Evolutionary conservation across 2,888 invertebrate genomes (phyloP).

Genomic region (Disparrhopalites patrizii): DNA sequence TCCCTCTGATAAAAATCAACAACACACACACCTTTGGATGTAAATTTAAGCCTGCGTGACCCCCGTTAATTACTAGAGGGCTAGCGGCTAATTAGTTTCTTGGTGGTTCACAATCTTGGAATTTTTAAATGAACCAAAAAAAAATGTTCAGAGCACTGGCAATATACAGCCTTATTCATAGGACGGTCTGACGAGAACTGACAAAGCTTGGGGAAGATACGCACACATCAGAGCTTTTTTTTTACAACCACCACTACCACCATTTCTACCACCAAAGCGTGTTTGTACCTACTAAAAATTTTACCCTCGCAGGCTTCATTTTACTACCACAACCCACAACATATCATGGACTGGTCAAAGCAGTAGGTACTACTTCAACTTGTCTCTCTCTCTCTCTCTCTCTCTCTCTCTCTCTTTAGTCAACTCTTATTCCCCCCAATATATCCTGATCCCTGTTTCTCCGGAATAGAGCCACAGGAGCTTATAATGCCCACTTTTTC

Average conservation of each 20-base stretch:
- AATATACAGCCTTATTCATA: too few relatives aligned
- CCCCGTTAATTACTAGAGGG: background rate
- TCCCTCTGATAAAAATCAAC: background rate
- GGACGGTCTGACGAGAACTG: background rate
- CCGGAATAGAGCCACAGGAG: too few relatives aligned
- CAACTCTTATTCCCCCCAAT: too few relatives aligned
- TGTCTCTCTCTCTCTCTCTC: slow-evolving; percentile 1
- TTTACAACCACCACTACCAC: too few relatives aligned
- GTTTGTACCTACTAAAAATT: slow-evolving; percentile 16
- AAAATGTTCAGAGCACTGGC: too few relatives aligned
- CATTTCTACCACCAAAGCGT: background rate
- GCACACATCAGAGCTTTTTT: too few relatives aligned
- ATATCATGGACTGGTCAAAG: slow-evolving; percentile 7
- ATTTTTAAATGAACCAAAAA: too few relatives aligned
- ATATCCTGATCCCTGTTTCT: too few relatives aligned
- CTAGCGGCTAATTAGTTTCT: background rate
- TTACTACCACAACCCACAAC: slow-evolving; percentile 17
- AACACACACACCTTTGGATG: too few relatives aligned
- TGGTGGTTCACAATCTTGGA: too few relatives aligned
- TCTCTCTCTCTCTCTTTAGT: background rate
- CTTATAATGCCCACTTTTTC: background rate
- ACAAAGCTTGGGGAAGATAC: too few relatives aligned
- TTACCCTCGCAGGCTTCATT: slow-evolving; percentile 11
- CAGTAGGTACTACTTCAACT: background rate
- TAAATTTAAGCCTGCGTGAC: slow-evolving; percentile 5